Conservation (phyloP, 2,113 vertebrate genomes). For the Varanus salvator region DNA sequence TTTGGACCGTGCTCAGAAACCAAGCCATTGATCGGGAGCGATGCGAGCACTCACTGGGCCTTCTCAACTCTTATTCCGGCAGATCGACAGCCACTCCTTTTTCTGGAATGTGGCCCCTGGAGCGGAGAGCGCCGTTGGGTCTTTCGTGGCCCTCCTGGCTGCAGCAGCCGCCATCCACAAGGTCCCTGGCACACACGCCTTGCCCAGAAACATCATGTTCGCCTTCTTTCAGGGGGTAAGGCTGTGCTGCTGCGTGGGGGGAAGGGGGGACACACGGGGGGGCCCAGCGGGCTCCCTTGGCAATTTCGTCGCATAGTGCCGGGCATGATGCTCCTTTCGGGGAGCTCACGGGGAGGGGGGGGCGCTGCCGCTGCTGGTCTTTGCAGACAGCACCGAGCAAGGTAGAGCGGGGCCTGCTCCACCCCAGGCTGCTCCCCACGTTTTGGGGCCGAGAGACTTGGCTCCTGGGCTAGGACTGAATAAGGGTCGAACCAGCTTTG, state of each 20-base stretch:
- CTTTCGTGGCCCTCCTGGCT: constrained; percentile 88
- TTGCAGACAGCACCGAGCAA: not conserved
- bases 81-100: constrained; percentile 94
- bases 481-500: not conserved
- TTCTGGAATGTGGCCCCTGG: constrained; percentile 92
- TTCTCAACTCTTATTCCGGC: not conserved
- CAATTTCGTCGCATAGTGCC: no score
- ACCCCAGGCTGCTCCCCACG: not conserved
- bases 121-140: constrained; percentile 84
- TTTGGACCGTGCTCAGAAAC: not conserved
- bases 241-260: rapidly evolving
- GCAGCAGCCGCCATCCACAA: constrained; percentile 86
- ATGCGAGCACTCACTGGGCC: not conserved
- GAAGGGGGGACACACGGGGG: no score
- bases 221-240: constrained; percentile 95
- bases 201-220: constrained; percentile 86
- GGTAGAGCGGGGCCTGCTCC: not conserved
- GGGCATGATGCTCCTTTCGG: no score
- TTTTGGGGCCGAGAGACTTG: not conserved
- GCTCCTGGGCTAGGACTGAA: not conserved
- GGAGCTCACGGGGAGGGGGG: not conserved
- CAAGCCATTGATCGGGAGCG: rapidly evolving
- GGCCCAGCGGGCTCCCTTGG: not conserved
- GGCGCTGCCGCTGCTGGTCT: not conserved
- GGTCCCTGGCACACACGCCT: constrained; percentile 53